phyloP scores from a whole-genome alignment of 1,140 invertebrate species.

The Panagrolaimus sp. region DNA sequence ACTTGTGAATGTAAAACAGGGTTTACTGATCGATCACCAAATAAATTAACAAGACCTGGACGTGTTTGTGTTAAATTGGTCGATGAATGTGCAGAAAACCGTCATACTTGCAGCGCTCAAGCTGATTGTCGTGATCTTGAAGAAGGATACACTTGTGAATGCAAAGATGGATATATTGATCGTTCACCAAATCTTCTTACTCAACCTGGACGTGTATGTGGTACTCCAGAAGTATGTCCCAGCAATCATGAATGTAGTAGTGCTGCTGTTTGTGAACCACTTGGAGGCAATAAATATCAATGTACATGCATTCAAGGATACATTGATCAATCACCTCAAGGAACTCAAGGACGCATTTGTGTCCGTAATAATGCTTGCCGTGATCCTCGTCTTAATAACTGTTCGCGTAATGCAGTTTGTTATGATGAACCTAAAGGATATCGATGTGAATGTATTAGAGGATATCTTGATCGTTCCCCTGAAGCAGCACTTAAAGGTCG shows the following conservation, averaged over 20 bases:
- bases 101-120: conserved; percentile 52
- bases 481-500: conserved; percentile 37
- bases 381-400: conserved; percentile 54
- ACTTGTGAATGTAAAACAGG: conserved; percentile 50
- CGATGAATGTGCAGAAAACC: conserved; percentile 46
- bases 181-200: conserved; percentile 51
- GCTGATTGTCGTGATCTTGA: conserved; percentile 57
- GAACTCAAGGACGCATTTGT: conserved; percentile 51
- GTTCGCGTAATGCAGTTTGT: conserved; percentile 56
- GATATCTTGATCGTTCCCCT: conserved; percentile 39
- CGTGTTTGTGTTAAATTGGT: conserved; percentile 54
- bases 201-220: conserved; percentile 56
- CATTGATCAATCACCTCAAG: conserved; percentile 46
- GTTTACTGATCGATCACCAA: conserved; percentile 55
- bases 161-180: conserved; percentile 51
- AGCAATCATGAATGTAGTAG: conserved; percentile 53
- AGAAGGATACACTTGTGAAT: conserved; percentile 58
- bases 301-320: conserved; percentile 55
- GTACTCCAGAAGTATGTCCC: conserved; percentile 51
- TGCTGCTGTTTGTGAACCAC: conserved; percentile 55
- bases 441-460: conserved; percentile 54
- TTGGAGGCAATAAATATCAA: conserved; percentile 53
- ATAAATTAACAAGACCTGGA: conserved; percentile 46
- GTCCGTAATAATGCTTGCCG: conserved; percentile 55
- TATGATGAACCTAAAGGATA: conserved; percentile 54